phyloP scores from a whole-genome alignment of 1,140 invertebrate species.

The Muscidifurax raptorellus region DNA sequence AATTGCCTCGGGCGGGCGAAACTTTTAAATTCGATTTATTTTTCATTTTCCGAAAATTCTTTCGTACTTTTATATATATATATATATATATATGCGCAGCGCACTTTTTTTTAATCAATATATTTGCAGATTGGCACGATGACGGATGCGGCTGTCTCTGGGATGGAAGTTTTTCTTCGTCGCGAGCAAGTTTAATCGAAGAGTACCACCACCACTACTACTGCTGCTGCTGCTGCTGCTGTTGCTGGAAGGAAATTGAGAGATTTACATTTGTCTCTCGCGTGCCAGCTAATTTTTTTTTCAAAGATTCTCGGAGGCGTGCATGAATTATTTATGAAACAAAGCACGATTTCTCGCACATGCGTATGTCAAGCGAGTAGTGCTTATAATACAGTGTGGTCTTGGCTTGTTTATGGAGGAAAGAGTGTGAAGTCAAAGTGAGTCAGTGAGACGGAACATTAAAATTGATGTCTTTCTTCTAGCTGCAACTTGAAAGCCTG shows the following conservation, averaged over 20 bases:
- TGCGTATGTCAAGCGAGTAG: constrained; percentile 22
- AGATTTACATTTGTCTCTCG: constrained; percentile 34
- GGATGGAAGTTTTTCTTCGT: background rate
- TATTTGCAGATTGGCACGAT: constrained; percentile 33
- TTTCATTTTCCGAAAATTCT: constrained; percentile 28
- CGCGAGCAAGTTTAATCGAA: constrained; percentile 17
- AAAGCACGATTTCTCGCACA: constrained; percentile 19
- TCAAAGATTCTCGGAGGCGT: background rate
- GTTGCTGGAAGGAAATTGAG: constrained; percentile 4
- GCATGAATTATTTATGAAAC: constrained; percentile 41
- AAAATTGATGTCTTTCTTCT: constrained; percentile 38
- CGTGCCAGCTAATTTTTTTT: background rate
- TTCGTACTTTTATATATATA: background rate
- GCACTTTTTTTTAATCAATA: background rate
- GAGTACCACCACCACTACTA: background rate
- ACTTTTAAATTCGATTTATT: constrained; percentile 52
- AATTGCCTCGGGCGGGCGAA: constrained; percentile 15
- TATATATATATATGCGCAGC: background rate
- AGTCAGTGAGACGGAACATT: constrained; percentile 19
- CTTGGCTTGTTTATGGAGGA: background rate
- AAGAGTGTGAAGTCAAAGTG: constrained; percentile 18
- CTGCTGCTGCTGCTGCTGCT: background rate
- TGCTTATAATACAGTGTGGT: constrained; percentile 3
- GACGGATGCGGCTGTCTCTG: background rate
- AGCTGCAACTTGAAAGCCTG: background rate